These are phyloP conservation scores for Erpornis zantholeuca DNA, from an alignment of 2,113 vertebrate genomes.

Conservation along the genomic window DNA sequence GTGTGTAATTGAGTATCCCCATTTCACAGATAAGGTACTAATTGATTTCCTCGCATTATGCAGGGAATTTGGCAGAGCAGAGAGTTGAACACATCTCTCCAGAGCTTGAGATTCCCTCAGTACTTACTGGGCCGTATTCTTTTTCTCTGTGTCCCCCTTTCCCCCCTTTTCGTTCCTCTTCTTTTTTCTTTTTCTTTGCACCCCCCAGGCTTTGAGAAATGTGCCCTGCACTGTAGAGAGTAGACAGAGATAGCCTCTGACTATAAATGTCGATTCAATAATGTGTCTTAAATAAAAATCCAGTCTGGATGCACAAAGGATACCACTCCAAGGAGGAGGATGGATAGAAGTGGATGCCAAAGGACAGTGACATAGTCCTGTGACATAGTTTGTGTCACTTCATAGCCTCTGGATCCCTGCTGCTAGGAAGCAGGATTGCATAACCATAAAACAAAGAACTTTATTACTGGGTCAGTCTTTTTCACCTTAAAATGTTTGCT, in stretches of 20 bases:
- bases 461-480: not conserved
- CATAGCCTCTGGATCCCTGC: not conserved
- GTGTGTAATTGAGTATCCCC: slow-evolving; percentile 57
- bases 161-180: not conserved
- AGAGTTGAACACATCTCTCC: slow-evolving; percentile 16
- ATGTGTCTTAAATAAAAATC: not conserved
- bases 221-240: not conserved
- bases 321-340: not conserved
- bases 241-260: not conserved
- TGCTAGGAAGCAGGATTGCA: not conserved
- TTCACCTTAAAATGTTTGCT: not conserved
- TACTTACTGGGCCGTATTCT: slow-evolving; percentile 2
- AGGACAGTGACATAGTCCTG: not conserved
- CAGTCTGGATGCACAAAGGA: not conserved
- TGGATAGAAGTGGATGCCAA: not conserved
- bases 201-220: not conserved
- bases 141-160: not conserved
- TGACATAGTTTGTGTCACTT: not conserved
- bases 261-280: not conserved
- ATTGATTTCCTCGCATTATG: slow-evolving; percentile 56
- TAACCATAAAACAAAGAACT: not conserved
- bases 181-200: not conserved
- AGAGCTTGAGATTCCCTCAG: slow-evolving; percentile 30
- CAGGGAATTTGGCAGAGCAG: slow-evolving; percentile 57
- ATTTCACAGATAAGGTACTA: slow-evolving; percentile 62